Conservation (phyloP, 2,113 vertebrate species). For the Dunckerocampus dactyliophorus region DNA sequence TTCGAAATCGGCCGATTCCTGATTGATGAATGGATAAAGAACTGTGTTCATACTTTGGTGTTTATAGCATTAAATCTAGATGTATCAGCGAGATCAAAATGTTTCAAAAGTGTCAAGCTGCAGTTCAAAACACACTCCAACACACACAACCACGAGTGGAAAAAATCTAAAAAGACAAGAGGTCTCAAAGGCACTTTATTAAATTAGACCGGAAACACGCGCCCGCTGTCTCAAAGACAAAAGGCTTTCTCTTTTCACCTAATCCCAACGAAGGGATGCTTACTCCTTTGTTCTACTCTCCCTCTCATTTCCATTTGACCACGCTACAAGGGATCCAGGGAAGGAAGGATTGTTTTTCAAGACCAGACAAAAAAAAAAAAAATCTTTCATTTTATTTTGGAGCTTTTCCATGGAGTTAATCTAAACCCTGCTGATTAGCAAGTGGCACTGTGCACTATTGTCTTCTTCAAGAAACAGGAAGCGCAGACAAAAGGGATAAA, state of each 20-base stretch:
- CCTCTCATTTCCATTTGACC: constrained; percentile 53
- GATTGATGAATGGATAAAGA: too few relatives aligned
- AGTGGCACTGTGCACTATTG: constrained; percentile 30
- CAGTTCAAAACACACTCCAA: constrained; percentile 20
- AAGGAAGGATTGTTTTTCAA: constrained; percentile 55
- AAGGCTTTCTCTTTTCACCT: constrained; percentile 59
- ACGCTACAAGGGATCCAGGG: constrained; percentile 49
- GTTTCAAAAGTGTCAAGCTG: constrained; percentile 17
- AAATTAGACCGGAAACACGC: constrained; percentile 65
- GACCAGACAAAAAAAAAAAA: constrained; percentile 36
- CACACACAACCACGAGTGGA: constrained; percentile 2
- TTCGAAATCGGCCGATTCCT: too few relatives aligned
- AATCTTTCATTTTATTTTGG: constrained; percentile 53
- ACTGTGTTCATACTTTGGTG: too few relatives aligned
- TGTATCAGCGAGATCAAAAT: constrained; percentile 11
- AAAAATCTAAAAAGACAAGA: constrained; percentile 8
- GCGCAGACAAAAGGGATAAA: constrained; percentile 3
- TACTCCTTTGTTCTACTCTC: constrained; percentile 63
- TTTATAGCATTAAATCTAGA: neutral
- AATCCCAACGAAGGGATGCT: constrained; percentile 71
- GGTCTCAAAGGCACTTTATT: constrained; percentile 56
- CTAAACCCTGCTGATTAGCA: constrained; percentile 56
- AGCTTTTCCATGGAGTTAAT: constrained; percentile 48
- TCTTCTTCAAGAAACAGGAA: constrained; percentile 26
- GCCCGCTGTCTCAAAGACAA: constrained; percentile 58